A percentile compares a stretch with the other conserved stretches of the same genome.
Conservation (phyloP, 2,888 invertebrate species). For the Sinotaia quadrata region DNA sequence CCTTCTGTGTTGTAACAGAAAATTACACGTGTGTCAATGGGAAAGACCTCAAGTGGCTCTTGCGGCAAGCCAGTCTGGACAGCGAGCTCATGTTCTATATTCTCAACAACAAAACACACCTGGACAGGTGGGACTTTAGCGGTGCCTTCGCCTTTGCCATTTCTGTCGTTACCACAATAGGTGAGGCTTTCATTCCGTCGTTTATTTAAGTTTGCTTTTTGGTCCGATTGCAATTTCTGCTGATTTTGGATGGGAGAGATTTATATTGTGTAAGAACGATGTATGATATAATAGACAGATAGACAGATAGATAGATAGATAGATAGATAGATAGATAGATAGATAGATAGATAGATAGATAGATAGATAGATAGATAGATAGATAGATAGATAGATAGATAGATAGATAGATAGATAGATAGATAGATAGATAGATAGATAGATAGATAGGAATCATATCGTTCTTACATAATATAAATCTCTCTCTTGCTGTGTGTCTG, state of each 20-base stretch:
- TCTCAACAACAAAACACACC: conserved; percentile 47
- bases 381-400: too few relatives aligned
- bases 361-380: too few relatives aligned
- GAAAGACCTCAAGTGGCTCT: conserved; percentile 43
- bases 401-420: too few relatives aligned
- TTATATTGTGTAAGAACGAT: neutral
- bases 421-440: too few relatives aligned
- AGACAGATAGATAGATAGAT: too few relatives aligned
- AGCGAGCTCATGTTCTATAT: conserved; percentile 51
- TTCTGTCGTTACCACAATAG: conserved; percentile 66
- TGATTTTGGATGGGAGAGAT: neutral
- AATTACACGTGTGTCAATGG: conserved; percentile 51
- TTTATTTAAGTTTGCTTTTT: neutral
- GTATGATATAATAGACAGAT: neutral
- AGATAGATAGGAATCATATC: too few relatives aligned
- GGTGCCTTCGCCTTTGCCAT: conserved; percentile 65
- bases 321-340: neutral
- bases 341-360: too few relatives aligned
- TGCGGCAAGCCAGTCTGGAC: conserved; percentile 49
- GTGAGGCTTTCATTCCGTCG: conserved; percentile 35
- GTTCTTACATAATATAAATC: too few relatives aligned
- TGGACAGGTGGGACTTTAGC: conserved; percentile 60
- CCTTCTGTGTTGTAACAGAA: conserved; percentile 39
- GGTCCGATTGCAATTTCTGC: neutral
- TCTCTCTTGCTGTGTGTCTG: too few relatives aligned